phyloP scores from a whole-genome alignment of 2,888 invertebrate species.

The Augiades crinisus region DNA sequence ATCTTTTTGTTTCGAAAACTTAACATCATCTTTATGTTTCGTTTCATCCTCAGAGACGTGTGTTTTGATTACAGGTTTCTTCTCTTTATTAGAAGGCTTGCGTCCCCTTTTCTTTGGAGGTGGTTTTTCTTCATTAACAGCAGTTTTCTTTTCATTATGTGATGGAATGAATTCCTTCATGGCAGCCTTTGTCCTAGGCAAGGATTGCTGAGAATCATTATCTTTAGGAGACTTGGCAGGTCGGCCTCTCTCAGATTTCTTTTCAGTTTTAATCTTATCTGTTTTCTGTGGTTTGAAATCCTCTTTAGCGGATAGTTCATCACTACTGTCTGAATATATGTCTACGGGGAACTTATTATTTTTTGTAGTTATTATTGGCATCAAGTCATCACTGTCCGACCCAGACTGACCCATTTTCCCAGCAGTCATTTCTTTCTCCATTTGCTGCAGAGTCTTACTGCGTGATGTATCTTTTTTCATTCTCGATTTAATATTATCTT shows the following conservation, averaged over 20 bases:
- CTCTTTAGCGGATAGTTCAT: constrained; percentile 47
- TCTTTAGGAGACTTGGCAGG: constrained; percentile 83
- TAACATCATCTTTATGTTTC: constrained; percentile 74
- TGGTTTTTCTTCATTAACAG: constrained; percentile 51
- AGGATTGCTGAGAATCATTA: constrained; percentile 85
- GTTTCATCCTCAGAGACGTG: constrained; percentile 68
- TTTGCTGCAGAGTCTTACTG: constrained; percentile 85
- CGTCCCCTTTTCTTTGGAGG: constrained; percentile 68
- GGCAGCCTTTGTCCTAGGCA: constrained; percentile 90
- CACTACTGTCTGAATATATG: constrained; percentile 92
- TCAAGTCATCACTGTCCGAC: constrained; percentile 90
- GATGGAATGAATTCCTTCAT: constrained; percentile 89
- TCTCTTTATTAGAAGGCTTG: constrained; percentile 72
- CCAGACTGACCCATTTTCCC: constrained; percentile 80
- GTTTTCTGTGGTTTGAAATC: constrained; percentile 78
- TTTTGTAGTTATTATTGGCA: constrained; percentile 82
- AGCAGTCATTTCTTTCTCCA: constrained; percentile 87
- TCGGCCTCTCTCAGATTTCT: constrained; percentile 80
- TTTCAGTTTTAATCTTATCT: constrained; percentile 60
- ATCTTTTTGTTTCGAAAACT: constrained; percentile 73
- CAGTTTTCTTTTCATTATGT: constrained; percentile 59
- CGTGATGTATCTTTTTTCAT: constrained; percentile 70
- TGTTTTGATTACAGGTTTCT: constrained; percentile 50
- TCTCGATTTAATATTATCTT: constrained; percentile 68
- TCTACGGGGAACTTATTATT: constrained; percentile 84